phyloP scores from a whole-genome alignment of 2,888 invertebrate genomes.

The Stenodema calcarata region DNA sequence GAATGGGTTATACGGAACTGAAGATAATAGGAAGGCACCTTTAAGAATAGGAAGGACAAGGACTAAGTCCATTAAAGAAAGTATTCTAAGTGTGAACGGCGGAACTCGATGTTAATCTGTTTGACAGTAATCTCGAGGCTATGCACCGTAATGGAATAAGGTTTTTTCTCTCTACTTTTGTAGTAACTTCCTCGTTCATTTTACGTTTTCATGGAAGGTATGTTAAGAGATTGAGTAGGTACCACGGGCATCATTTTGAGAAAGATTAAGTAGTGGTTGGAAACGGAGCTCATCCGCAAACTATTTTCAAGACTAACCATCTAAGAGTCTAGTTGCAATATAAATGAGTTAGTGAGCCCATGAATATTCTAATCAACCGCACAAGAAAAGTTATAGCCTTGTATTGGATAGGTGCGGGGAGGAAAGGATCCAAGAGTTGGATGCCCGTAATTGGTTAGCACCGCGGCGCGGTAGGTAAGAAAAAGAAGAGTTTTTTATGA shows the following conservation, averaged over 20 bases:
- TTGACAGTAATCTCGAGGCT: background rate
- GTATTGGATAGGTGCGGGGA: background rate
- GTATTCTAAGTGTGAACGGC: background rate
- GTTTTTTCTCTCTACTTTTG: background rate
- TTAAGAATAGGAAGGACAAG: background rate
- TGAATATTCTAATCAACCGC: conserved; percentile 42
- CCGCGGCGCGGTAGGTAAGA: conserved; percentile 16
- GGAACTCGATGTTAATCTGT: background rate
- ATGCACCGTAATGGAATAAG: background rate
- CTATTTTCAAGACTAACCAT: conserved; percentile 8
- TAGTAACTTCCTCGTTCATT: background rate
- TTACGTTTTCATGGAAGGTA: conserved; percentile 21
- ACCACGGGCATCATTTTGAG: background rate
- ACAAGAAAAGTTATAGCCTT: conserved; percentile 37
- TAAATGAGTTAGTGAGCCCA: conserved; percentile 43
- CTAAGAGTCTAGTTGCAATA: conserved; percentile 41
- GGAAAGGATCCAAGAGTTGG: background rate
- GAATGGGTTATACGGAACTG: background rate
- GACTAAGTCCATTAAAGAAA: background rate
- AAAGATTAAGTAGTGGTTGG: conserved; percentile 19
- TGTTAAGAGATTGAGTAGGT: background rate
- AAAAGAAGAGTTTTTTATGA: conserved; percentile 27
- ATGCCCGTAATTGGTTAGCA: conserved; percentile 41
- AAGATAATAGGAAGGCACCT: background rate
- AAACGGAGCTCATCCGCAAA: conserved; percentile 22